Base-by-base conservation (phyloP, 1,140 invertebrate species). In the Globodera ellingtonae region DNA sequence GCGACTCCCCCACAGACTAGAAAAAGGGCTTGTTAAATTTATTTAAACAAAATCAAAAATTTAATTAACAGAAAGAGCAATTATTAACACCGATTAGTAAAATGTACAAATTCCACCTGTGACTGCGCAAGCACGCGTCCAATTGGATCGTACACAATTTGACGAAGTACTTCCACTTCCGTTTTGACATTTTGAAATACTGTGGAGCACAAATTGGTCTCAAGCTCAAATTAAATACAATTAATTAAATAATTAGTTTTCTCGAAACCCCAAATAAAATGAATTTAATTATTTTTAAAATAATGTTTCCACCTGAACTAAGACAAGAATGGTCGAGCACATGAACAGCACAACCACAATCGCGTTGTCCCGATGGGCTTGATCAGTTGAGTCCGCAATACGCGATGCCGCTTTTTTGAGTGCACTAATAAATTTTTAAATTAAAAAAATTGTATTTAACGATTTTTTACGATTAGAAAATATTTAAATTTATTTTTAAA, bases 111-210 rank as follows among this genome's bases (percentile, higher is more conserved):
- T 3, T n/a, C 48, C 46, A 81, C 80, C 79, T 70, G 44, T 8
- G 56, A 35, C 18, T 87, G 79, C 21, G 46, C 52, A 3, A 87
- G 70, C 13, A 81, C 84, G 35, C 62, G 74, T 1, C 72, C 72
- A 48, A 88, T 62, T 8, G 88, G 88, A 56, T 73, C 79, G 24
- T 76, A 75, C 3, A 87, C 72, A 48, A 89, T 83, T 72, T 83
- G 80, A 18, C 86, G 86, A n/a, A 88, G 73, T 6, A 88, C 76
- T 44, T 86, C 71, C 7, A 85, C 88, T 8, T 85, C 78, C 9
- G 81, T 66, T 62, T 73, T 78, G 9, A 87, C 80, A 35, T 85
- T 74, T 10, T 21, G 67, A 71, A 85, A 87, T 46, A 89, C 75
- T 7, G 70, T 56, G 1, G 81, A 62, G 56, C 79, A 73, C 67